Percentiles rank a stretch among this genome's conserved stretches.
Evolutionary conservation across 2,113 vertebrate genomes (phyloP).

Genomic region (Notiomystis cincta): DNA sequence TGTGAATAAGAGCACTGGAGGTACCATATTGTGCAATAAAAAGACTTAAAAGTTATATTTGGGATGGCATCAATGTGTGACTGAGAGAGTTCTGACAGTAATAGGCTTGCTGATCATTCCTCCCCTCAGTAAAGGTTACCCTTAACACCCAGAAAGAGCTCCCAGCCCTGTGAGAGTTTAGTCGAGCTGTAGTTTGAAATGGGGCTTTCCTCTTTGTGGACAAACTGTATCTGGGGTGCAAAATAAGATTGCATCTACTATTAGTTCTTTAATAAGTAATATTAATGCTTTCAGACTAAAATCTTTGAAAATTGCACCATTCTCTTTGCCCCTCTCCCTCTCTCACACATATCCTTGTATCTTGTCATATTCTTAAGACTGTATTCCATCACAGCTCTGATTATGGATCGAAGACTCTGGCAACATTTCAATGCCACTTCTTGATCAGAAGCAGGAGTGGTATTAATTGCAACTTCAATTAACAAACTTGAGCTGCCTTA

Average conservation of each 20-base stretch:
- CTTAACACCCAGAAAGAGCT: background rate
- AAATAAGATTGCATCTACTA: background rate
- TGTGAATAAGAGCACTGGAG: background rate
- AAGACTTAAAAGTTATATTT: background rate
- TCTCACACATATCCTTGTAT: accelerated
- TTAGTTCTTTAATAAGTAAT: background rate
- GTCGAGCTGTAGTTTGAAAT: accelerated
- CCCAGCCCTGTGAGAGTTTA: background rate
- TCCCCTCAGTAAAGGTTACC: background rate
- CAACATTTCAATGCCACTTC: background rate
- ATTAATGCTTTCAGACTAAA: background rate
- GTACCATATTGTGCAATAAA: background rate
- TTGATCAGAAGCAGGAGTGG: background rate
- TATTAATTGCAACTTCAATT: background rate
- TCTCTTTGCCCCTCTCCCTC: background rate
- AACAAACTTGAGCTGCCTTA: background rate
- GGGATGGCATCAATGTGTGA: background rate
- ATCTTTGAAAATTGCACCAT: background rate
- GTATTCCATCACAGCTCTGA: background rate
- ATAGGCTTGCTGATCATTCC: background rate
- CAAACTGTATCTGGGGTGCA: background rate
- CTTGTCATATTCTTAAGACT: background rate
- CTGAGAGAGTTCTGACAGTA: background rate
- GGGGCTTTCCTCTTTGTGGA: background rate
- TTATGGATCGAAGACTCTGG: background rate